A percentile compares a stretch with the other conserved stretches of the same genome.
Conservation (phyloP, 2,113 vertebrate genomes). For the Mormyrus iriodes region DNA sequence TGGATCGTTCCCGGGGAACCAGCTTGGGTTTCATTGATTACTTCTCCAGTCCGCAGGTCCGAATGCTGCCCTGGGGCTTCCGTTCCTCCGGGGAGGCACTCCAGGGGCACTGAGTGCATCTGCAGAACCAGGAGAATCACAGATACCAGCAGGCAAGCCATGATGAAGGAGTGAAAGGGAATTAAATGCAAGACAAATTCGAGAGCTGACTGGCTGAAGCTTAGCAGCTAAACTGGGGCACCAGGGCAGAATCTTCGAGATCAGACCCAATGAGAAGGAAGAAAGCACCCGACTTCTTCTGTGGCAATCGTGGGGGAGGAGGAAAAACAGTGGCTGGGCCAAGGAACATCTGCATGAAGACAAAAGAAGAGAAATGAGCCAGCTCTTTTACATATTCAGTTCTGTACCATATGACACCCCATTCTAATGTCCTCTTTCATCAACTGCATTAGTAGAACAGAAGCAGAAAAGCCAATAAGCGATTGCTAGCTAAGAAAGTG, state of each 20-base stretch:
- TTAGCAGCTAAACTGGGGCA: constrained; percentile 8
- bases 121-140: constrained; percentile 71
- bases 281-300: constrained; percentile 40
- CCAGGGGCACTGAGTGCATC: constrained; percentile 57
- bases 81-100: constrained; percentile 44
- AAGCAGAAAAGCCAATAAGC: neutral
- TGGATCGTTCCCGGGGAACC: constrained; percentile 73
- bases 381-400: constrained; percentile 31
- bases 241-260: constrained; percentile 38
- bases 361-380: constrained; percentile 35
- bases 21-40: constrained; percentile 62
- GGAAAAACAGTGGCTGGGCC: constrained; percentile 43
- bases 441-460: neutral
- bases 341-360: constrained; percentile 59
- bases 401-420: neutral
- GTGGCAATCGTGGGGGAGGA: constrained; percentile 43
- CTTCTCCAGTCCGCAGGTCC: constrained; percentile 52
- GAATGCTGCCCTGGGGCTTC: constrained; percentile 53
- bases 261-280: constrained; percentile 44
- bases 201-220: constrained; percentile 35
- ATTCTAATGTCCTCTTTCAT: neutral
- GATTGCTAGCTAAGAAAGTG: neutral
- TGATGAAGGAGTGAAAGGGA: constrained; percentile 47
- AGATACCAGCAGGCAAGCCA: constrained; percentile 72
- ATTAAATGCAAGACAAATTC: neutral